Percentiles rank a stretch among this genome's conserved stretches.
Evolutionary conservation across 2,797 vertebrate genomes (phyloP).

Genomic region (Scolopax rusticola): DNA sequence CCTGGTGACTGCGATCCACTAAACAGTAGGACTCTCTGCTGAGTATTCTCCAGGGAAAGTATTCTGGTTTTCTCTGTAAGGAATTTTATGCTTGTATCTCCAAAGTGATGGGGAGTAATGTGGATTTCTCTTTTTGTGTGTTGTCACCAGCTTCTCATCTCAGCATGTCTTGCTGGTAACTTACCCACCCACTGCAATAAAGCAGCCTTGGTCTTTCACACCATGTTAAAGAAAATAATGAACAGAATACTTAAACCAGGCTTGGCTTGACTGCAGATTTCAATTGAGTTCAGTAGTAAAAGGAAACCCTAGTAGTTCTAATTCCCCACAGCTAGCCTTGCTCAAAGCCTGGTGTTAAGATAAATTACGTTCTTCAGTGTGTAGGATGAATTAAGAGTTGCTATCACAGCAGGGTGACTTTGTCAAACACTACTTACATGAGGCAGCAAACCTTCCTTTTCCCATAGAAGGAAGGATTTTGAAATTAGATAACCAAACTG

Average conservation of each 20-base stretch:
- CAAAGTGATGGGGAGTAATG: not conserved
- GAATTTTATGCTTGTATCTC: slow-evolving; percentile 6
- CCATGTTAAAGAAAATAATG: slow-evolving; percentile 56
- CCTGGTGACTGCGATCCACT: not conserved
- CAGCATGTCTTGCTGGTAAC: slow-evolving; percentile 43
- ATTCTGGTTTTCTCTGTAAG: not conserved
- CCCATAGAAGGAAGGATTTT: not conserved
- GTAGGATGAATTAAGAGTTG: slow-evolving; percentile 28
- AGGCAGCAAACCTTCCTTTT: not conserved
- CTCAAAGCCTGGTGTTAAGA: slow-evolving; percentile 16
- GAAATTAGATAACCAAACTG: not conserved
- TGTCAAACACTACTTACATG: not conserved
- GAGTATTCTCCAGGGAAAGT: not conserved
- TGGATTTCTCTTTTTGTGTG: not conserved
- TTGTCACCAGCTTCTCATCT: slow-evolving; percentile 46
- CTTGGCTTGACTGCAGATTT: slow-evolving; percentile 34
- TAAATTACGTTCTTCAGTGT: slow-evolving; percentile 35
- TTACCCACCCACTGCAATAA: slow-evolving; percentile 27
- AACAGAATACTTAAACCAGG: not conserved
- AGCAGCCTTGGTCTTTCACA: slow-evolving; percentile 41
- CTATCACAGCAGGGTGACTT: slow-evolving; percentile 14
- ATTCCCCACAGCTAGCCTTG: slow-evolving; percentile 19
- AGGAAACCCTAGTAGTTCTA: slow-evolving; percentile 11
- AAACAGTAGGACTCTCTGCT: not conserved
- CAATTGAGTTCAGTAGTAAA: not conserved